Evolutionary conservation across 2,888 invertebrate species (phyloP), one percentile per base, ranked within the genome.

Genomic region (Ophion slaviceki): DNA sequence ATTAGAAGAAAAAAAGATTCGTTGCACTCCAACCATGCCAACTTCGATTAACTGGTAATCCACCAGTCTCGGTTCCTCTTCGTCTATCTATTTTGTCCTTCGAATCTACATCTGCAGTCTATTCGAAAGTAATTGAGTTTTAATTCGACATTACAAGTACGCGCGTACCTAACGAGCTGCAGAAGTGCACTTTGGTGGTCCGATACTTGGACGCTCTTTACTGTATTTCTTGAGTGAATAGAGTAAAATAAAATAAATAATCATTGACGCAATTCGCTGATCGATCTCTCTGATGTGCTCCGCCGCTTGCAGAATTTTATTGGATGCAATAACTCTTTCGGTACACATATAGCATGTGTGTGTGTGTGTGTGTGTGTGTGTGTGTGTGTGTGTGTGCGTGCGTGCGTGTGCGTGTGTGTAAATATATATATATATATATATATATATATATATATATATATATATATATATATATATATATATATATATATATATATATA

Each of bases 241-340:
- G 14, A 47, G 47, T 10, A 20, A 8, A 72, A 2, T 20, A 7
- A 61, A 61, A n/a, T 6, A 36, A 72, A 72, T 2, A 32, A 11
- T 8, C 24, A 10, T n/a, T 8, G 28, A 32, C 59, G 59, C 72
- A 20, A 71, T 71, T 28, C 57, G 5, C 10, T 36, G 59, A 72
- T 72, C 40, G n/a, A 57, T 57, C 59, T 28, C 59, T 5, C 10
- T 36, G 36, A 32, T 61, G 36, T 72, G 36, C 57, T 20, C 20
- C 32, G 24, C 59, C n/a, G 72, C 53, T 72, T 61, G 40, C 32
- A 24, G 40, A 61, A 72, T 61, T 72, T 11, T 72, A 10, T 57
- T 76, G 68, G 70, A 76, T 75, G 61, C 68, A 76, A 79, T 80
- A 70, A 80, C 75, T 76, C 70, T 75, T 80, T 76, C 20, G 14